These are phyloP conservation scores for Panorpa germanica DNA, from an alignment of 2,888 invertebrate genomes.

Conservation along the genomic window DNA sequence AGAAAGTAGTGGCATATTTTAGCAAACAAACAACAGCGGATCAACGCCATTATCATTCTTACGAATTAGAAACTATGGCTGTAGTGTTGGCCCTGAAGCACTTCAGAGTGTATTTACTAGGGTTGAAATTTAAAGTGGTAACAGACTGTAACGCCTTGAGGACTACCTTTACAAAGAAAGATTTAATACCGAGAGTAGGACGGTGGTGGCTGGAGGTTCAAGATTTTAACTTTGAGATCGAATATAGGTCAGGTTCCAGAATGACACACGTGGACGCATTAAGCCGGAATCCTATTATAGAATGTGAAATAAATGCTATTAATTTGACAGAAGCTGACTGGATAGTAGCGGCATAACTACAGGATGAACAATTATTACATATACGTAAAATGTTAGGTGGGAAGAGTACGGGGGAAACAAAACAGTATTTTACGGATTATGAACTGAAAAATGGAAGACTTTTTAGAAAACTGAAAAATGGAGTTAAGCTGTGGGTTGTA, in stretches of 20 bases:
- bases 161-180: slow-evolving; percentile 13
- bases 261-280: slow-evolving; percentile 9
- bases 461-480: slow-evolving; percentile 11
- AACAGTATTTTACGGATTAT: slow-evolving; percentile 11
- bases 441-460: slow-evolving; percentile 11
- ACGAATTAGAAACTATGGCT: slow-evolving; percentile 8
- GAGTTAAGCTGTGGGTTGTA: slow-evolving; percentile 13
- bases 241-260: not conserved
- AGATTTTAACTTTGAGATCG: slow-evolving; percentile 5
- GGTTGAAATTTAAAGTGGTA: slow-evolving; percentile 1
- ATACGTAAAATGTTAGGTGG: slow-evolving; percentile 12
- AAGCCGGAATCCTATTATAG: not conserved
- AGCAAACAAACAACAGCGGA: slow-evolving; percentile 14
- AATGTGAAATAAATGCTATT: slow-evolving; percentile 7
- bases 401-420: no score
- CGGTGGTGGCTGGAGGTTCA: slow-evolving; percentile 8
- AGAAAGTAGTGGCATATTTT: slow-evolving; percentile 15
- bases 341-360: slow-evolving; percentile 13
- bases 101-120: no score
- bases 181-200: slow-evolving; percentile 11
- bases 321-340: slow-evolving; percentile 13
- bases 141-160: slow-evolving; percentile 9
- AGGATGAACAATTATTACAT: slow-evolving; percentile 12
- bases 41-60: slow-evolving; percentile 12
- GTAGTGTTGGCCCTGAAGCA: no score